Evolutionary conservation across 2,113 vertebrate genomes (phyloP), one percentile per base, ranked within the genome.

Genomic region (Actenoides lindsayi): DNA sequence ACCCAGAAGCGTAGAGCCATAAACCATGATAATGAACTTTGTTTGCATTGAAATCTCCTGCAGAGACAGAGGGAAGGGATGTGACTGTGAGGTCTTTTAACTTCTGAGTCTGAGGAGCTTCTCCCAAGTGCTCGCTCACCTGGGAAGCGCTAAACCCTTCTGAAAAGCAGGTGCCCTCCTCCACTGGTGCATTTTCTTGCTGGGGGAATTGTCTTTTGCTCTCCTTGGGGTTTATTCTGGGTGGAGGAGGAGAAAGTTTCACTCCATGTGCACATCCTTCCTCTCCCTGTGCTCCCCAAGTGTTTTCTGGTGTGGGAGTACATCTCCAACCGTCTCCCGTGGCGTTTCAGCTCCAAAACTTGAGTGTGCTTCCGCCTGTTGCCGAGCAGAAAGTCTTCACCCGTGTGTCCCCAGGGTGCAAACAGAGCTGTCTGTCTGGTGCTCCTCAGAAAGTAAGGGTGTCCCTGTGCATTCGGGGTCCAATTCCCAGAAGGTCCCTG

Each of bases 211-310:
- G 3, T 64, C 60, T 31, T 91, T 77, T 62, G n/a, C 17, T 91
- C 19, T 63, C 53, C 21, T 77, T 35, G 30, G 33, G 53, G 51
- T 81, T 79, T 30, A 41, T 70, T 79, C 63, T 24, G 35, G 18
- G n/a, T 48, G 21, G 20, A 5, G 18, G 19, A 17, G n/a, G 51
- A 27, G 59, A 19, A 60, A 7, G 3, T 68, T 69, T 69, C 0
- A 0, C 20, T 79, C 25, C 0, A 0, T 53, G 19, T 27, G 2
- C 12, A 1, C 0, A 0, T 57, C 33, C 42, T 25, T 15, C 33
- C 23, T 78, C 13, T 67, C 33, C 57, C 33, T 0, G 1, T 5
- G 18, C 35, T 70, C 46, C 14, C n/a, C 1, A 5, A 48, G 53
- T 5, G 37, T 46, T 89, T 70, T 42, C 63, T 6, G 0, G 4